Evolutionary conservation across 2,113 vertebrate species (phyloP), one percentile per base, ranked within the genome.

Genomic region (Percopsis transmontana): DNA sequence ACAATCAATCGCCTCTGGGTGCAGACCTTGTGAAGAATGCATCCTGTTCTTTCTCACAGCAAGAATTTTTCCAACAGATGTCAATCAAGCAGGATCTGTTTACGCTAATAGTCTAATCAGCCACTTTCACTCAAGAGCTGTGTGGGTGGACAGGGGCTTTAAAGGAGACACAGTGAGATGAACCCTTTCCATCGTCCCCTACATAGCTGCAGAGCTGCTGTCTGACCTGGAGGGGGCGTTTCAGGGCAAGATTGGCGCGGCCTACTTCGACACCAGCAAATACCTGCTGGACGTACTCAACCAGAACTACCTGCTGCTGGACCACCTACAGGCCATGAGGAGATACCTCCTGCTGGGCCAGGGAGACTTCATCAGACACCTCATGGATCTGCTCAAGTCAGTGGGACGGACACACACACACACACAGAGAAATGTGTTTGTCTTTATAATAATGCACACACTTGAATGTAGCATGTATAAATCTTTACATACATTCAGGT

Each of bases 321-420:
- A 99, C 50, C 97, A 99, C 76, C 92, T 99, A 87, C 96, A 98
- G 89, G 97, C 97, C 55, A 95, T 97, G 95, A 93, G 97, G 33
- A 94, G 97, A 45, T 99, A 99, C 92, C 88, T 99, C 78, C 93
- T 99, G 33, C 94, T 99, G 15, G 97, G 97, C 60, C 97, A 99
- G 83, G 97, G 97, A 67, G 97, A 99, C 87, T 99, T 99, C 79
- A 98, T 99, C 85, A 89, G 97, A 21, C 97, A 99, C 79, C 91
- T 99, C 60, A 99, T 99, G 97, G 97, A 99, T 83, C 91, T 99
- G 79, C 94, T 99, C 13, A 99, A 99, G 97, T 99, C 71, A 94
- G 95, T 68, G 19, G 13, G 14, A 15, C 27, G 20, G 15, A 23
- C 59, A 57, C 59, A 42, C 19, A 47, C 38, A 53, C 53, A 56